phyloP scores from a whole-genome alignment of 2,888 invertebrate genomes.

The Clistopyga incitator region DNA sequence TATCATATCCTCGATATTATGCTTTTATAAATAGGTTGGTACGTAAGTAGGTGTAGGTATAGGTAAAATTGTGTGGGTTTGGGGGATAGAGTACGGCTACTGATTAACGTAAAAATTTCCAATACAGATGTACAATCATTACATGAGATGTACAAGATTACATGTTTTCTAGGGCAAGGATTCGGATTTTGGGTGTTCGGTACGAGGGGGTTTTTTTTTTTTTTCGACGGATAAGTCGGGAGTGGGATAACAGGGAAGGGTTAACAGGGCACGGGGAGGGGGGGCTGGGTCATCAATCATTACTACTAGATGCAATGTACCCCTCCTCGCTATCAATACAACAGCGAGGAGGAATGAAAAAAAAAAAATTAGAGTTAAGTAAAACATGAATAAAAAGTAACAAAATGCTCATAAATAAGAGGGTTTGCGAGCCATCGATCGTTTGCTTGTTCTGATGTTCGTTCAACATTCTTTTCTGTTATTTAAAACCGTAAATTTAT shows the following conservation, averaged over 20 bases:
- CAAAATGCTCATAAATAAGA: conserved; percentile 83
- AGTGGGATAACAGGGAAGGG: conserved; percentile 58
- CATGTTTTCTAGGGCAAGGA: conserved; percentile 13
- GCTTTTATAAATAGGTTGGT: conserved; percentile 83
- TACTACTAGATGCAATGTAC: conserved; percentile 77
- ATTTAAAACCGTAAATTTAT: conserved; percentile 65
- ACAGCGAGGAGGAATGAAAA: conserved; percentile 74
- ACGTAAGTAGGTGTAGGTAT: conserved; percentile 58
- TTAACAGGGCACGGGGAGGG: conserved; percentile 61
- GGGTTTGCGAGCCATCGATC: conserved; percentile 80
- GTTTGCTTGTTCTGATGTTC: conserved; percentile 62
- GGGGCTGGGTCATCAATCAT: conserved; percentile 73
- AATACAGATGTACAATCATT: conserved; percentile 71
- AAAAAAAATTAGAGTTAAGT: conserved; percentile 72
- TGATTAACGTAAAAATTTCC: conserved; percentile 60
- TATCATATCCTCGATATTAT: conserved; percentile 84
- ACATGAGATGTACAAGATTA: conserved; percentile 56
- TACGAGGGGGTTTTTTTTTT: neutral
- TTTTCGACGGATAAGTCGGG: conserved; percentile 16
- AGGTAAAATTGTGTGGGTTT: conserved; percentile 54
- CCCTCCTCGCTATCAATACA: conserved; percentile 70
- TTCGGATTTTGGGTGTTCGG: conserved; percentile 20
- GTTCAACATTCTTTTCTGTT: conserved; percentile 61
- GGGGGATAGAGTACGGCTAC: conserved; percentile 48
- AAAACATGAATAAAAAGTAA: conserved; percentile 83